Evolutionary conservation across 2,797 vertebrate species (phyloP).

Genomic region (Myotis vivesi): DNA sequence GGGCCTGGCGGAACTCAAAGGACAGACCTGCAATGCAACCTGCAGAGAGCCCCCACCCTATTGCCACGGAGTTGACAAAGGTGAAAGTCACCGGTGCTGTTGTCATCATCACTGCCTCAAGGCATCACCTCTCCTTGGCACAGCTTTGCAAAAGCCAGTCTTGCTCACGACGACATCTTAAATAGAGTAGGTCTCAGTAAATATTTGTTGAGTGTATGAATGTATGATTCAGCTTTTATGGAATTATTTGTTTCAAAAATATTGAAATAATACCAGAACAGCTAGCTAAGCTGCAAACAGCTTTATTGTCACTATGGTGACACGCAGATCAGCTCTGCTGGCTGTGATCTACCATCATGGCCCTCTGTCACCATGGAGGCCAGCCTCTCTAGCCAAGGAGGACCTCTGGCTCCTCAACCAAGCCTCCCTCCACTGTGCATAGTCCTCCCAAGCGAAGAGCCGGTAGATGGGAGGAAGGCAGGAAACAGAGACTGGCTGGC

Average conservation of each 20-base stretch:
- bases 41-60: neutral
- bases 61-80: neutral
- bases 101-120: accelerated
- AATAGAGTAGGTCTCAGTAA: neutral
- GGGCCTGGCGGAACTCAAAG: neutral
- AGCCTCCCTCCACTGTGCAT: neutral
- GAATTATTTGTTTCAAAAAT: neutral
- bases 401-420: neutral
- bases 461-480: neutral
- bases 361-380: too few species aligned
- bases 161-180: neutral
- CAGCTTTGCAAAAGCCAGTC: neutral
- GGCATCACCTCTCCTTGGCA: neutral
- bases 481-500: neutral
- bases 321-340: too few species aligned
- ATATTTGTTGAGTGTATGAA: neutral
- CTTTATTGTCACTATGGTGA: neutral
- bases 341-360: accelerated
- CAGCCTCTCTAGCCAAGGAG: neutral
- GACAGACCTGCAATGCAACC: too few species aligned
- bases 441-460: neutral
- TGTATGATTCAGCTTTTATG: neutral
- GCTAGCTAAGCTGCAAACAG: neutral
- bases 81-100: neutral
- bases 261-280: neutral